These are phyloP conservation scores for Neoarius graeffei DNA, from an alignment of 2,113 vertebrate genomes.

Conservation along the genomic window DNA sequence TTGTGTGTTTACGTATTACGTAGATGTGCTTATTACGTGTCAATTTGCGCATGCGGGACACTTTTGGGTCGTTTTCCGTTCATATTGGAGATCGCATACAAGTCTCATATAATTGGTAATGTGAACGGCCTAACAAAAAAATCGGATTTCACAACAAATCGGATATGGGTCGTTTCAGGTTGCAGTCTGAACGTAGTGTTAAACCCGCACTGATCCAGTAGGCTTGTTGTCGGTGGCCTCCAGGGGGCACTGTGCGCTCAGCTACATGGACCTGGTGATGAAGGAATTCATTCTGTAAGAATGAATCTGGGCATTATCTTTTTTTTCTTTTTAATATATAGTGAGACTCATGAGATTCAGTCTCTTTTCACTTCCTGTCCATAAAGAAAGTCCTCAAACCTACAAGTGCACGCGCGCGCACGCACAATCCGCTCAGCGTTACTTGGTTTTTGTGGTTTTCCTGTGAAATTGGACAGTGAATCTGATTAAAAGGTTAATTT, in stretches of 20 bases:
- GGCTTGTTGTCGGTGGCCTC: neutral
- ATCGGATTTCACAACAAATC: too few relatives aligned
- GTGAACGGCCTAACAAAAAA: too few relatives aligned
- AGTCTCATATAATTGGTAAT: too few relatives aligned
- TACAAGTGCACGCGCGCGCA: neutral
- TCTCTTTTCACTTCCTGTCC: neutral
- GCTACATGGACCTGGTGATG: neutral
- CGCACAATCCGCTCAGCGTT: neutral
- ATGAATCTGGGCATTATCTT: neutral
- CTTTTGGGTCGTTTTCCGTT: too few relatives aligned
- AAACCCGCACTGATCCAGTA: neutral
- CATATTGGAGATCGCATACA: too few relatives aligned
- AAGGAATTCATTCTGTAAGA: neutral
- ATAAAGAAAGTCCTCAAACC: neutral
- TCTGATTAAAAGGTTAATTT: neutral
- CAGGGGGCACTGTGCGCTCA: conserved; percentile 28
- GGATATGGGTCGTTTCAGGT: too few relatives aligned
- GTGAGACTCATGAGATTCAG: neutral
- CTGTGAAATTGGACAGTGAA: neutral
- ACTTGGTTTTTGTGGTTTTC: neutral
- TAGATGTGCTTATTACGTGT: too few relatives aligned
- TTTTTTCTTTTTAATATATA: neutral
- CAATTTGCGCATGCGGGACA: too few relatives aligned
- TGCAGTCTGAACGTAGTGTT: too few relatives aligned
- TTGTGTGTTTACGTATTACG: too few relatives aligned